These are phyloP conservation scores for Dastarcus helophoroides DNA, from an alignment of 2,888 invertebrate species.

Conservation along the genomic window DNA sequence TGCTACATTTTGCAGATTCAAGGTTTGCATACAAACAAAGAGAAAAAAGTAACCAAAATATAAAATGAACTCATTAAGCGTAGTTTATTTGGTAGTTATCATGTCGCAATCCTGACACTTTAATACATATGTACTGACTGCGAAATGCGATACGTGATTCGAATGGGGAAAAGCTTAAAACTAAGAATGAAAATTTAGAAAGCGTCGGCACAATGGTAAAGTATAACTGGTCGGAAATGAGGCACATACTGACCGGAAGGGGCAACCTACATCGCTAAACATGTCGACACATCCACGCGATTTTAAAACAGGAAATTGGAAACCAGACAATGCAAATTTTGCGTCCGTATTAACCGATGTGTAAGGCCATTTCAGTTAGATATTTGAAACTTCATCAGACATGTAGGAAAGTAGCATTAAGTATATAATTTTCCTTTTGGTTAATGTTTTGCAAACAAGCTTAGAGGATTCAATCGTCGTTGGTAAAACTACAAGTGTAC, in stretches of 20 bases:
- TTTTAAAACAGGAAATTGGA: constrained; percentile 1
- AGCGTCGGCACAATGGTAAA: constrained; percentile 22
- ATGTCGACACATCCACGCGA: constrained; percentile 19
- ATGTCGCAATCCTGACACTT: constrained; percentile 27
- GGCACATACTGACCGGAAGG: constrained; percentile 26
- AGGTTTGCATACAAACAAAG: too few relatives aligned
- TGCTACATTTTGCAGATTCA: too few relatives aligned
- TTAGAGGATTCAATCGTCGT: too few relatives aligned
- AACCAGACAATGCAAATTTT: constrained; percentile 1
- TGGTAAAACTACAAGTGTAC: too few relatives aligned
- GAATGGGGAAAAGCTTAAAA: constrained; percentile 19
- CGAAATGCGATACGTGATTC: constrained; percentile 27
- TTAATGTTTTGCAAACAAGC: too few relatives aligned
- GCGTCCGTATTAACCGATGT: constrained; percentile 15
- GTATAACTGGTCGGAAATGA: constrained; percentile 31
- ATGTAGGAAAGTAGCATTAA: too few relatives aligned
- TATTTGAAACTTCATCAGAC: too few relatives aligned
- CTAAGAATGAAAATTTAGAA: constrained; percentile 23
- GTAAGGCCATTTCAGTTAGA: constrained; percentile 21
- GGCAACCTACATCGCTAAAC: constrained; percentile 18
- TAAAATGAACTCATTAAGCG: constrained; percentile 18
- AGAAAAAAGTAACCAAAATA: too few relatives aligned
- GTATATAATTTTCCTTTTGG: too few relatives aligned
- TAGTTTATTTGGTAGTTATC: constrained; percentile 29
- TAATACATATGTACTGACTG: constrained; percentile 29